phyloP scores from a whole-genome alignment of 2,888 invertebrate species.

The Pediacus dermestoides region DNA sequence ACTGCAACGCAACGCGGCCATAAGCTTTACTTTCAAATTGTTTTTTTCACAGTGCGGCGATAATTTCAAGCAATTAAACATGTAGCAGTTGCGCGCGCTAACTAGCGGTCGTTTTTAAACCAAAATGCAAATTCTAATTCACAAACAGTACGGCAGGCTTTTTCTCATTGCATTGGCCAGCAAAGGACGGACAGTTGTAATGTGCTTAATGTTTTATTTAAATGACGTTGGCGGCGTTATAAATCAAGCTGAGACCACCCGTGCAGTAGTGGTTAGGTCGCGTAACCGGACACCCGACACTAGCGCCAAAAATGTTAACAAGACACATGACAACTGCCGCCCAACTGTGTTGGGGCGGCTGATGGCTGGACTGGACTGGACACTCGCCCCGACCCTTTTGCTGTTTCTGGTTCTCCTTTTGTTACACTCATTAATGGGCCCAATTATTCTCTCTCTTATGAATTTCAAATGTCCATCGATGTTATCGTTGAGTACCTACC shows the following conservation, averaged over 20 bases:
- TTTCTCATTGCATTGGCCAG: slow-evolving; percentile 15
- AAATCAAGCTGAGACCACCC: slow-evolving; percentile 46
- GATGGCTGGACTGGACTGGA: background rate
- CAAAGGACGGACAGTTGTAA: slow-evolving; percentile 17
- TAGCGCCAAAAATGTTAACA: slow-evolving; percentile 53
- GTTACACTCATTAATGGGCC: slow-evolving; percentile 10
- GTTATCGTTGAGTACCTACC: background rate
- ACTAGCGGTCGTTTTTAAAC: slow-evolving; percentile 25
- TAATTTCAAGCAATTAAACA: slow-evolving; percentile 37
- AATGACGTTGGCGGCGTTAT: slow-evolving; percentile 48
- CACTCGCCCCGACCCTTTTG: slow-evolving; percentile 1
- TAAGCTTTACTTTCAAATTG: background rate
- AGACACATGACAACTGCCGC: slow-evolving; percentile 49
- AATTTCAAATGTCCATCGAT: slow-evolving; percentile 8
- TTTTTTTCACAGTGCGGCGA: slow-evolving; percentile 13
- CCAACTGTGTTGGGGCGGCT: slow-evolving; percentile 16
- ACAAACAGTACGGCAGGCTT: background rate
- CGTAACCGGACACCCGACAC: slow-evolving; percentile 49
- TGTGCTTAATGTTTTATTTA: slow-evolving; percentile 43
- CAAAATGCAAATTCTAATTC: slow-evolving; percentile 1
- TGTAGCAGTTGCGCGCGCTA: slow-evolving; percentile 35
- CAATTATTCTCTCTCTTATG: slow-evolving; percentile 9
- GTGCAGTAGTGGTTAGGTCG: slow-evolving; percentile 44
- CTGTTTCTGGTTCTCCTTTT: too few relatives aligned
- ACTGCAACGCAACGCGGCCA: too few relatives aligned